Conservation (phyloP, 2,797 vertebrate genomes). For the Onychomys arenicola region DNA sequence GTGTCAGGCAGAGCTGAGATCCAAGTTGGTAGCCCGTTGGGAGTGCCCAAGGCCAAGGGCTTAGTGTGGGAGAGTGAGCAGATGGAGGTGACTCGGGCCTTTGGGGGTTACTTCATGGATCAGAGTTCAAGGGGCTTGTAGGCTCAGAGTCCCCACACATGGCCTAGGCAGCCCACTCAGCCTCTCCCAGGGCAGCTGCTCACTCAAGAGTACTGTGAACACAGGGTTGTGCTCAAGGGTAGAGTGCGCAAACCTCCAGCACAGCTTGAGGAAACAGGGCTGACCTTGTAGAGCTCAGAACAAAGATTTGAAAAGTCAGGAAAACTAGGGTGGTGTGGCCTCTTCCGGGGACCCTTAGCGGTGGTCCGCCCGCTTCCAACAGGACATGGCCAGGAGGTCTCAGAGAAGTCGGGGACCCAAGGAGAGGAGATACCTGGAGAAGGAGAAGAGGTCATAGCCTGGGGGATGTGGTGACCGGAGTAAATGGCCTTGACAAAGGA, state of each 20-base stretch:
- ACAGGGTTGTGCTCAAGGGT: not conserved
- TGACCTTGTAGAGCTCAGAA: not conserved
- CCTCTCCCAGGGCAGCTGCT: not conserved
- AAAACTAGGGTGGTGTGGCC: not conserved
- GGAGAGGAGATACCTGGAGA: accelerated
- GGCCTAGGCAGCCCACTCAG: not conserved
- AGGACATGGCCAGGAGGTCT: not conserved
- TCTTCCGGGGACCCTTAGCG: not conserved
- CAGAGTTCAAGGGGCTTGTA: not conserved
- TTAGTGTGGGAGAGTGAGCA: too few species aligned
- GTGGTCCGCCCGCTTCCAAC: not conserved
- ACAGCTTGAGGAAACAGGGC: accelerated
- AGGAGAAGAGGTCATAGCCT: not conserved
- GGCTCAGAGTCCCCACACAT: not conserved
- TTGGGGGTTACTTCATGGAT: not conserved
- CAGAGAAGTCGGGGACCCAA: not conserved
- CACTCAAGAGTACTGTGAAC: not conserved
- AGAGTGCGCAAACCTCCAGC: not conserved
- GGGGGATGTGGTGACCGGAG: not conserved
- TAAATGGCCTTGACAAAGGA: slow-evolving; percentile 35
- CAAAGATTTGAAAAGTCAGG: not conserved
- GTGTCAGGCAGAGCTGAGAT: too few species aligned
- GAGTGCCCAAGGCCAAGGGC: not conserved
- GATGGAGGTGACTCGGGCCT: too few species aligned
- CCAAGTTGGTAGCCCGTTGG: not conserved